Evolutionary conservation across 2,113 vertebrate genomes (phyloP).

Genomic region (Takifugu flavidus): DNA sequence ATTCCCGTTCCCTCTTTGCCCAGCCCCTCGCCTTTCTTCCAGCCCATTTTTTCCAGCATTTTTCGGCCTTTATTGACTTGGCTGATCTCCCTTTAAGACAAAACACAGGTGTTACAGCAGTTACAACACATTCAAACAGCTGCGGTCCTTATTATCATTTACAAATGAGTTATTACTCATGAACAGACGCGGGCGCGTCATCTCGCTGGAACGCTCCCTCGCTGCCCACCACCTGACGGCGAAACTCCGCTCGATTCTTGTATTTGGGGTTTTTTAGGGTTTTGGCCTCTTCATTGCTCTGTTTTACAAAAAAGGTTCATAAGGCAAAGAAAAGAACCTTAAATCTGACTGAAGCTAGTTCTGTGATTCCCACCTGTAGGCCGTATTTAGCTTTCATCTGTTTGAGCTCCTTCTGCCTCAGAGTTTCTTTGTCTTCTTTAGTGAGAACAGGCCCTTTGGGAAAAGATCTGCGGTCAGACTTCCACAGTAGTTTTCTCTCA

Average conservation of each 20-base stretch:
- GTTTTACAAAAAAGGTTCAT: conserved; percentile 36
- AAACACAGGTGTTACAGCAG: not conserved
- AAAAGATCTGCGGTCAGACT: conserved; percentile 14
- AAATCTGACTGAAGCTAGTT: not conserved
- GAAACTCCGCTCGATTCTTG: conserved; percentile 88
- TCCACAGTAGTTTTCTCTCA: not conserved
- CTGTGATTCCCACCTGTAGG: conserved; percentile 84
- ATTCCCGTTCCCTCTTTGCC: conserved; percentile 90
- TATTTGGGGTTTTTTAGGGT: conserved; percentile 86
- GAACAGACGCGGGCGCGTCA: conserved; percentile 88
- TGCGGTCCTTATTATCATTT: not conserved
- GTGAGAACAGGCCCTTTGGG: conserved; percentile 73
- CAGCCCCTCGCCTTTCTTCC: conserved; percentile 94
- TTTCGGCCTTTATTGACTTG: conserved; percentile 91
- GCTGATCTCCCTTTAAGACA: conserved; percentile 86
- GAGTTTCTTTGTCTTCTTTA: conserved; percentile 90
- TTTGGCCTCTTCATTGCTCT: conserved; percentile 87
- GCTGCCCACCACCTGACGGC: conserved; percentile 88
- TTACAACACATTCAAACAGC: not conserved
- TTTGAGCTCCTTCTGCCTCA: conserved; percentile 91
- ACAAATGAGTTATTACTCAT: conserved; percentile 71
- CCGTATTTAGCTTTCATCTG: conserved; percentile 97
- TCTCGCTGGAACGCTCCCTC: conserved; percentile 89
- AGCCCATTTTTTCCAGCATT: conserved; percentile 98
- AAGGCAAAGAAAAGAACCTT: not conserved